Evolutionary conservation across 2,797 vertebrate species (phyloP).

Genomic region (Rhynchonycteris naso): DNA sequence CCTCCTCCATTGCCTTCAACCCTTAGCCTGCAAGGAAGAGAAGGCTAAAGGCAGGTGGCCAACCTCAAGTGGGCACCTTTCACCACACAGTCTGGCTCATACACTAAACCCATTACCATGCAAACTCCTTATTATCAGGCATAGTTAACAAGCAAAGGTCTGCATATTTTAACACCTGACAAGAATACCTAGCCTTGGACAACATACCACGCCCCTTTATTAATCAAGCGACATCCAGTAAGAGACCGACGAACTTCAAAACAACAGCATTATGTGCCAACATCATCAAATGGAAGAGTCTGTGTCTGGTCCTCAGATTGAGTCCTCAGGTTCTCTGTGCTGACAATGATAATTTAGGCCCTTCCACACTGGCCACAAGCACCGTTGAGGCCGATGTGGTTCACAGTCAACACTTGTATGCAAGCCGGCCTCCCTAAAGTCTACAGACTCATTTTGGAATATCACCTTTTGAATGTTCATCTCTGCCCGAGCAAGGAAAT

Average conservation of each 20-base stretch:
- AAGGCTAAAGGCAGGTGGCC: background rate
- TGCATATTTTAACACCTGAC: conserved; percentile 20
- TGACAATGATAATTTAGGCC: background rate
- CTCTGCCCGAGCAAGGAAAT: background rate
- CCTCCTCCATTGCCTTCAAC: background rate
- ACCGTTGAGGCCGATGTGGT: background rate
- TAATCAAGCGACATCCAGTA: conserved; percentile 23
- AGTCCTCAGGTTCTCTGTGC: background rate
- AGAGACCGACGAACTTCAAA: background rate
- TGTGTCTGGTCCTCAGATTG: background rate
- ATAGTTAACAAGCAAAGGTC: background rate
- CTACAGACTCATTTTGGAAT: background rate
- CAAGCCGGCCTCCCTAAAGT: background rate
- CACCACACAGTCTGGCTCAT: background rate
- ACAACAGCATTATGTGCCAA: background rate
- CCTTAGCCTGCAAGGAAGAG: background rate
- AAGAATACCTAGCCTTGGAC: background rate
- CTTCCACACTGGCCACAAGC: background rate
- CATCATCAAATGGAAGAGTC: background rate
- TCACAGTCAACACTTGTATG: background rate
- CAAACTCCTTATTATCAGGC: background rate
- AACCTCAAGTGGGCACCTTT: background rate
- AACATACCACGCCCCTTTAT: conserved; percentile 2
- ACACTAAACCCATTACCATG: background rate
- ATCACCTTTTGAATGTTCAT: background rate